phyloP scores from a whole-genome alignment of 2,888 invertebrate genomes.

The Yponomeuta sedellus region DNA sequence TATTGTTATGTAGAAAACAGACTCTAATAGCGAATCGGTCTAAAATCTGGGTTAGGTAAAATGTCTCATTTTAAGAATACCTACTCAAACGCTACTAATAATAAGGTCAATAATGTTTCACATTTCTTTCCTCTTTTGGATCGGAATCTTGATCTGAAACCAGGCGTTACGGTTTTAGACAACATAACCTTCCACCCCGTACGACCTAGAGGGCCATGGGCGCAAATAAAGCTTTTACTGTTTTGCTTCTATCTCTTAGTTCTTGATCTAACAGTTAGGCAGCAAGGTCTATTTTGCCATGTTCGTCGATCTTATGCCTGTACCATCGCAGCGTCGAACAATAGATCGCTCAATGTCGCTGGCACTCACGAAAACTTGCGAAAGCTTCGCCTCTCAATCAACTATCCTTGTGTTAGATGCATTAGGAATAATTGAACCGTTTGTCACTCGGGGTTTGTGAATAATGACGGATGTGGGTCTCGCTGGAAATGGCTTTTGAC shows the following conservation, averaged over 20 bases:
- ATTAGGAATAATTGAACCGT: conserved; percentile 1
- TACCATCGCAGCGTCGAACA: conserved; percentile 5
- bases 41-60: too few species aligned
- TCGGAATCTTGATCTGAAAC: conserved; percentile 23
- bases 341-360: conserved; percentile 56
- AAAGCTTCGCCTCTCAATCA: conserved; percentile 43
- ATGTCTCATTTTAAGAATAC: too few species aligned
- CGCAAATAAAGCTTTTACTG: neutral
- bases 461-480: neutral
- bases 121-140: conserved; percentile 18
- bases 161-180: conserved; percentile 22
- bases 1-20: neutral
- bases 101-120: neutral
- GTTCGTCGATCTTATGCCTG: neutral
- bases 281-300: conserved; percentile 2
- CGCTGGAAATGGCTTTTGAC: neutral
- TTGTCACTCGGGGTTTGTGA: neutral
- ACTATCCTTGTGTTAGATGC: conserved; percentile 10
- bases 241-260: neutral
- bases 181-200: conserved; percentile 47
- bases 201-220: conserved; percentile 40
- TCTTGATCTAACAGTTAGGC: neutral
- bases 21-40: too few species aligned
- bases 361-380: conserved; percentile 64
- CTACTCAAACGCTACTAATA: neutral